Base-by-base conservation (phyloP, 2,888 invertebrate genomes). In the Drosophila antonietae region DNA sequence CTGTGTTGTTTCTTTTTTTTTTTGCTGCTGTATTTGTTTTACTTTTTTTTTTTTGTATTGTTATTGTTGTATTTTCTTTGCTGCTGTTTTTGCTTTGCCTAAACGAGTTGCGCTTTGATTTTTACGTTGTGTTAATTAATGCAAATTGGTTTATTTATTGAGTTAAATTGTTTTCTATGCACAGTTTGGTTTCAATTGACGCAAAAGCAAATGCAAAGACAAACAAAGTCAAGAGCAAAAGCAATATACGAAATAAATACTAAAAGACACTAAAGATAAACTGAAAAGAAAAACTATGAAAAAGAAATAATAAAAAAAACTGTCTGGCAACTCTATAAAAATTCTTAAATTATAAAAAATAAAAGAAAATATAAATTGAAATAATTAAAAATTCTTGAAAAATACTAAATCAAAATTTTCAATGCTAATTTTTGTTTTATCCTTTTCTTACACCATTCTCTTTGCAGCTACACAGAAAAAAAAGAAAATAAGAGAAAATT, bases 391-490 rank as follows among this genome's bases (percentile, higher is more conserved):
- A 4, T 23, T 4, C 23, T 23, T 23, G 23, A 23, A 23, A 23
- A 23, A 23, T 23, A 23, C 23, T 56, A 65, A 31, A n/a, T 49
- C 5, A 2, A 51, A 72, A 77, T 60, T 57, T 43, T 23, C n/a
- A 8, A 66, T 71, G 71, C 70, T 81, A 82, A 89, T 84, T 71
- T 77, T 68, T 68, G 65, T 58, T 68, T 75, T 71, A 71, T 68
- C 58, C 73, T 62, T 62, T 77, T 68, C 57, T 66, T 60, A 56
- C 44, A 61, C 41, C 28, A 57, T 72, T 83, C 74, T 86, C 78
- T 83, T 82, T 86, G 72, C 82, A 82, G 82, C 81, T 81, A 78
- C 57, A 75, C 68, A 76, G 62, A 67, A 60, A 70, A 67, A 64
- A 61, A 55, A 55, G 28, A 53, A 62, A 60, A 67, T 56, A 52